Evolutionary conservation across 1,140 invertebrate genomes (phyloP).

Genomic region (Bombus soroeensis): DNA sequence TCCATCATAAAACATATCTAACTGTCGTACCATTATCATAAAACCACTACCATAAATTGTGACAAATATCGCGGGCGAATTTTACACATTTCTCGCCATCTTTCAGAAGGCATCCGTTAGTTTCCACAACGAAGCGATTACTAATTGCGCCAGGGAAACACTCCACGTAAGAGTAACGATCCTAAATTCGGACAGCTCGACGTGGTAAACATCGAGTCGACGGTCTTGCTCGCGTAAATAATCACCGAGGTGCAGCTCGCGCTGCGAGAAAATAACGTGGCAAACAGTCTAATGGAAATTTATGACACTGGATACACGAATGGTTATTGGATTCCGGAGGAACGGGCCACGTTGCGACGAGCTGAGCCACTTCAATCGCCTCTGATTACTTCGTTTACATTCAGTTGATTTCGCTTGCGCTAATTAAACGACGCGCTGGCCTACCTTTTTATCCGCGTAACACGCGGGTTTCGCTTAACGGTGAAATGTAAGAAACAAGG

Average conservation of each 20-base stretch:
- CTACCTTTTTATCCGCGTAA: background rate
- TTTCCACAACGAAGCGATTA: background rate
- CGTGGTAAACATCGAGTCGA: background rate
- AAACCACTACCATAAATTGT: no score
- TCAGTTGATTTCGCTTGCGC: constrained; percentile 15
- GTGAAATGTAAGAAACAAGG: no score
- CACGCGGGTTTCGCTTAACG: no score
- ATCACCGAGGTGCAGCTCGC: background rate
- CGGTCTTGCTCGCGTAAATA: constrained; percentile 1
- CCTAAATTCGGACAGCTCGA: background rate
- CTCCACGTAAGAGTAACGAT: background rate
- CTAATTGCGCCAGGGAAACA: background rate
- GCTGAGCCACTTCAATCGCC: constrained; percentile 5
- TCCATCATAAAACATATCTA: no score
- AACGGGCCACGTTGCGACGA: background rate
- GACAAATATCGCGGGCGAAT: no score
- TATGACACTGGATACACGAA: constrained; percentile 26
- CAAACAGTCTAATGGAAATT: constrained; percentile 40
- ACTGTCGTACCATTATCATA: no score
- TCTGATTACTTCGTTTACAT: constrained; percentile 47
- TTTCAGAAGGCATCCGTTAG: background rate
- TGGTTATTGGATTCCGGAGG: constrained; percentile 21
- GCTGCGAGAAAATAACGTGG: constrained; percentile 5
- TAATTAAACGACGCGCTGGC: constrained; percentile 7
- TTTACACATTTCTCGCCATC: background rate